Evolutionary conservation across 2,797 vertebrate species (phyloP), one percentile per base, ranked within the genome.

Genomic region (Sylvia borin): DNA sequence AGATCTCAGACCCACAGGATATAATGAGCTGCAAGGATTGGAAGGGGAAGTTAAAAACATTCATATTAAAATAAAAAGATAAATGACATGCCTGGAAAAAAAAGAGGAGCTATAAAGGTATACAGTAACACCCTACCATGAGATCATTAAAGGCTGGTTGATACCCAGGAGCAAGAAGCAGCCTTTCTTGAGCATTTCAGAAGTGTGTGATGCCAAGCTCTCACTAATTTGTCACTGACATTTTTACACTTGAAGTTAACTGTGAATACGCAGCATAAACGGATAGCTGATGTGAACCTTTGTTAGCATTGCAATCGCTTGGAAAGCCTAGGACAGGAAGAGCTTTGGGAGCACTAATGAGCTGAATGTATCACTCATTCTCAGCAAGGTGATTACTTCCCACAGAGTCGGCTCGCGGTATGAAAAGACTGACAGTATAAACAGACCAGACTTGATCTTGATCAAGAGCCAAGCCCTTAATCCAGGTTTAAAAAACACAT

Each of bases 321-420:
- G 55, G 76, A 72, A 92, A 86, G 48, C 76, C 26, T 22, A 20
- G 47, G 51, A 66, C 70, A 70, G 79, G 72, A 53, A 50, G 51
- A 86, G 79, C 61, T 94, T 65, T 85, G 76, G 64, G 80, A 55
- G 53, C 70, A 38, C 70, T 95, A 84, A 95, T 29, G 78, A 94
- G 83, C 73, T 58, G 57, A 61, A 80, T 29, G 36, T n/a, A 76
- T 40, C 53, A 27, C 75, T 76, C 51, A 34, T 48, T 61, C 20
- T 5, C 75, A 89, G 87, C 61, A 72, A 85, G 42, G 31, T 32
- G 85, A 72, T 77, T 75, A 27, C 66, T 78, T 72, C 86, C 70
- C 67, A 32, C 67, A 22, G 51, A 62, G 75, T 0, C 61, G 47
- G 42, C 81, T 92, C 32, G 20, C 0, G 0, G 22, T 47, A 36